Evolutionary conservation across 2,797 vertebrate species (phyloP).

Genomic region (Acanthopagrus latus): DNA sequence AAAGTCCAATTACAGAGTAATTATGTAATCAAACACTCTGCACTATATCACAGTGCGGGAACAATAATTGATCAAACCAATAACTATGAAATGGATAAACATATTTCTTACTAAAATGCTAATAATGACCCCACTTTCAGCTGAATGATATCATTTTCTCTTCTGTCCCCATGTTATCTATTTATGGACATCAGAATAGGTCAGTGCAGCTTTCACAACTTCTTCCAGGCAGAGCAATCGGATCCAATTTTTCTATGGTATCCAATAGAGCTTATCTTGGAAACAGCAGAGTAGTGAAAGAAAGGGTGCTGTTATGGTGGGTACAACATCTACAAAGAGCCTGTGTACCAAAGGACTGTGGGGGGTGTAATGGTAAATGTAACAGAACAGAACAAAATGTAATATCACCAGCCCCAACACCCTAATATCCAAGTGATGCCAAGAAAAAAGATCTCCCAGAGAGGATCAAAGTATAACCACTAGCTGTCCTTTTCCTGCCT

Average conservation of each 20-base stretch:
- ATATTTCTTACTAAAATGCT: conserved; percentile 6
- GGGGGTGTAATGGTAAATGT: conserved; percentile 17
- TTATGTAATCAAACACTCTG: background rate
- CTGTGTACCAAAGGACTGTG: background rate
- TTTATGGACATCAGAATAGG: background rate
- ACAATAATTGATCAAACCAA: background rate
- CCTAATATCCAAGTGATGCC: conserved; percentile 11
- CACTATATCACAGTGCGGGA: conserved; percentile 4
- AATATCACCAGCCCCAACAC: conserved; percentile 17
- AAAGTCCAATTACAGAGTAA: background rate
- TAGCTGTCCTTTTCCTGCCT: conserved; percentile 42
- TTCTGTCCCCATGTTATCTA: background rate
- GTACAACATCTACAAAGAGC: background rate
- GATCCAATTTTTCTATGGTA: background rate
- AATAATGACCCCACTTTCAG: background rate
- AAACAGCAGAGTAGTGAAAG: conserved; percentile 3
- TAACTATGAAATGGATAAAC: background rate
- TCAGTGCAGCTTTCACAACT: conserved; percentile 10
- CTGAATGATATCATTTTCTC: conserved; percentile 12
- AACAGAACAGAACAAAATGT: conserved; percentile 31
- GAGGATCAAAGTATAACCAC: conserved; percentile 46
- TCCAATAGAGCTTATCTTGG: conserved; percentile 4
- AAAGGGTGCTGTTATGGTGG: conserved; percentile 1
- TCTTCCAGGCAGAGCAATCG: conserved; percentile 8
- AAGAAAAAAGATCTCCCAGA: conserved; percentile 9